These are phyloP conservation scores for Narcine bancroftii DNA, from an alignment of 2,113 vertebrate species.

Conservation along the genomic window DNA sequence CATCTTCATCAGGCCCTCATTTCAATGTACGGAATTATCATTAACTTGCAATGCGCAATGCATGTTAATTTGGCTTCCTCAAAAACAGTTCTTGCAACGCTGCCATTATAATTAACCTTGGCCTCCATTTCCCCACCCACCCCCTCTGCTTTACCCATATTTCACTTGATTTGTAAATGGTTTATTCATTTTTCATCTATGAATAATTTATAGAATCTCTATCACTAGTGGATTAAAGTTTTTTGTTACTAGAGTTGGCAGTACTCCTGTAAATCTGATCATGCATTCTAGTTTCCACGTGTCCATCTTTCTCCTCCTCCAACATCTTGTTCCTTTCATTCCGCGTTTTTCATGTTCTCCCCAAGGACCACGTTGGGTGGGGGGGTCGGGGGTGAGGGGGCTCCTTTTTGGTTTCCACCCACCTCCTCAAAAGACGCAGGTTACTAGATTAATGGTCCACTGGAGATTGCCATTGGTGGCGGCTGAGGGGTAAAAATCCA, in stretches of 20 bases:
- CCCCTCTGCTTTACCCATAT: background rate
- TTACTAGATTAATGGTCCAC: too few species aligned
- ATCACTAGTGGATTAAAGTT: background rate
- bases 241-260: background rate
- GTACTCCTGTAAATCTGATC: background rate
- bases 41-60: background rate
- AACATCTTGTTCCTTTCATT: too few species aligned
- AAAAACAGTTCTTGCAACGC: background rate
- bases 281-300: background rate
- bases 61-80: slow-evolving; percentile 17
- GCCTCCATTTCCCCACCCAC: background rate
- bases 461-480: too few species aligned
- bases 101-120: slow-evolving; percentile 30
- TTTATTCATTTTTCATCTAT: slow-evolving; percentile 4
- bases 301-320: background rate
- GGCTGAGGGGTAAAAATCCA: too few species aligned
- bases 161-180: slow-evolving; percentile 9
- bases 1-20: background rate
- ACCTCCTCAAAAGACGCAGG: too few species aligned
- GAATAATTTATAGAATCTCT: background rate
- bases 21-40: slow-evolving; percentile 31
- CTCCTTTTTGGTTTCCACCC: too few species aligned
- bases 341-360: too few species aligned
- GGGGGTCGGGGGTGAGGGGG: too few species aligned
- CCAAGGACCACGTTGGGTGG: too few species aligned